phyloP scores from a whole-genome alignment of 2,888 invertebrate genomes.

The Leucophenga maculata region DNA sequence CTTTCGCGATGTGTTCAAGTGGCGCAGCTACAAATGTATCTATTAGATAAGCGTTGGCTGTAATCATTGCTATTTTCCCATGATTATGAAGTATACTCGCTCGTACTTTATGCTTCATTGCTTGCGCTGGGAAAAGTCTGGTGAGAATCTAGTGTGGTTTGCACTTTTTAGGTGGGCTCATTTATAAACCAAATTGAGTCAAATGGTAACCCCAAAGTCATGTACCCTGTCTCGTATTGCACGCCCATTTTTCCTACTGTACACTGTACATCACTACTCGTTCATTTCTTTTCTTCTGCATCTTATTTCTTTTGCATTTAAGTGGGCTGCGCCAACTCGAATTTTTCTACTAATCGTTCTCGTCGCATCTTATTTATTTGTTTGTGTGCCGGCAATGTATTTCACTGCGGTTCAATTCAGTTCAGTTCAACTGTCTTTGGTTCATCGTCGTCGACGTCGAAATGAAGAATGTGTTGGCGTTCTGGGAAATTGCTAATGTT shows the following conservation, averaged over 20 bases:
- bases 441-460: background rate
- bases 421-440: slow-evolving; percentile 1
- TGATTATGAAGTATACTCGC: background rate
- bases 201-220: slow-evolving; percentile 12
- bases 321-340: slow-evolving; percentile 52
- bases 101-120: background rate
- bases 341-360: slow-evolving; percentile 55
- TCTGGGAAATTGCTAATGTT: slow-evolving; percentile 68
- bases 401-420: slow-evolving; percentile 4
- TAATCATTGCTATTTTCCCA: slow-evolving; percentile 12
- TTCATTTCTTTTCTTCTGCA: slow-evolving; percentile 5
- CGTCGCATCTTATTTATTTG: slow-evolving; percentile 23
- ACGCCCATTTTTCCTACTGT: slow-evolving; percentile 3
- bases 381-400: background rate
- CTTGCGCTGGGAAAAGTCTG: background rate
- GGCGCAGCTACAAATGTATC: slow-evolving; percentile 28
- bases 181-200: slow-evolving; percentile 5
- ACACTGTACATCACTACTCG: too few species aligned
- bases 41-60: slow-evolving; percentile 15
- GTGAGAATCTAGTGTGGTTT: slow-evolving; percentile 39
- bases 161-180: slow-evolving; percentile 48
- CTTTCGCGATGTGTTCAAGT: background rate
- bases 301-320: slow-evolving; percentile 37
- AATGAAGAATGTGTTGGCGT: slow-evolving; percentile 66
- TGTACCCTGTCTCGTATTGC: slow-evolving; percentile 20